Percentiles rank a stretch among this genome's conserved stretches.
phyloP scores from a whole-genome alignment of 2,113 vertebrate species.

The Sitta europaea region DNA sequence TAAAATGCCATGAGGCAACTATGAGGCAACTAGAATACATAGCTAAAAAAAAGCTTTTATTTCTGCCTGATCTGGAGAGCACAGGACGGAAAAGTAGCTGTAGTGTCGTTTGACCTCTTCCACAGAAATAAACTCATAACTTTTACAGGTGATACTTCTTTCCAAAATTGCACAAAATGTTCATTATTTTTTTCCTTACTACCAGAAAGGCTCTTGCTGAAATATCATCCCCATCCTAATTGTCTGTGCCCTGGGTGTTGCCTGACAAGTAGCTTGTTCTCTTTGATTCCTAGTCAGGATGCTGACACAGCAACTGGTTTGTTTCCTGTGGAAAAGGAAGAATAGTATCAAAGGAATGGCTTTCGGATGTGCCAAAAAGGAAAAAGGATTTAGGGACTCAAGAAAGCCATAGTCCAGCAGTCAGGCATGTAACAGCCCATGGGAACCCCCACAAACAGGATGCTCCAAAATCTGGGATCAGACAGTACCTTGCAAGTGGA shows the following conservation, averaged over 20 bases:
- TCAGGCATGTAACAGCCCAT: background rate
- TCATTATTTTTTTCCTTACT: background rate
- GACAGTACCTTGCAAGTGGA: background rate
- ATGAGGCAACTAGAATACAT: background rate
- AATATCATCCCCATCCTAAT: background rate
- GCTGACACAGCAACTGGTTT: slow-evolving; percentile 6
- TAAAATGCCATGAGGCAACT: background rate
- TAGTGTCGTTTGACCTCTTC: background rate
- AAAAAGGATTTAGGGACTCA: background rate
- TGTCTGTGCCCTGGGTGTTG: background rate
- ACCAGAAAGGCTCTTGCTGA: background rate
- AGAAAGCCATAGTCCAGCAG: background rate
- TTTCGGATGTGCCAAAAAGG: background rate
- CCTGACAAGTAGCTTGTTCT: background rate
- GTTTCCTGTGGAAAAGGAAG: slow-evolving; percentile 33
- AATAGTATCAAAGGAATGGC: background rate
- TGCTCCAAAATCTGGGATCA: background rate
- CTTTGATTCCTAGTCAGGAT: slow-evolving; percentile 29
- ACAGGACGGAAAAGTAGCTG: background rate
- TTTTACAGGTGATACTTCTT: background rate
- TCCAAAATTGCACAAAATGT: background rate
- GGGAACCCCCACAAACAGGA: background rate
- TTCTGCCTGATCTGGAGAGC: background rate
- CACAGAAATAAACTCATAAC: background rate
- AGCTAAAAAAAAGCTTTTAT: background rate